Conservation (phyloP, 2,888 invertebrate species). For the Lithosia quadra region DNA sequence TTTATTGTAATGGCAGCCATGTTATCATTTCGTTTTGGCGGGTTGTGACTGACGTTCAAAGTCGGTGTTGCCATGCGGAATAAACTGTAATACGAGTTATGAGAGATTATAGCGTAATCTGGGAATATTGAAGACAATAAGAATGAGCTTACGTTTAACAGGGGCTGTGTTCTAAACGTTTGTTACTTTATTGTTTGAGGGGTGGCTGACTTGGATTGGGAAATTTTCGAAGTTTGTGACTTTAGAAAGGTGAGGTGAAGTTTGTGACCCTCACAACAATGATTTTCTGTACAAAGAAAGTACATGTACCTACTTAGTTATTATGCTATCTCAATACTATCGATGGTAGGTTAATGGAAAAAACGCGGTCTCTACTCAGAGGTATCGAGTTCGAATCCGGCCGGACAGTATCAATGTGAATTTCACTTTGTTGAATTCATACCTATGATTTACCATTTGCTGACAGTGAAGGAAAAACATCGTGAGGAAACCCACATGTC, state of each 20-base stretch:
- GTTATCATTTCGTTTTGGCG: conserved; percentile 86
- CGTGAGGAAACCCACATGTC: no score
- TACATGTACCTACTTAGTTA: background rate
- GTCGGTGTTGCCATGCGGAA: conserved; percentile 86
- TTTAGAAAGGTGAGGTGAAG: conserved; percentile 7
- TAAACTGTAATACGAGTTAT: conserved; percentile 85
- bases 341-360: no score
- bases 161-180: conserved; percentile 44
- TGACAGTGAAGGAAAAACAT: no score
- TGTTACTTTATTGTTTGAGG: conserved; percentile 64
- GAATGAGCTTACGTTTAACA: conserved; percentile 75
- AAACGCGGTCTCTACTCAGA: no score
- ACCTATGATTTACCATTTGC: no score
- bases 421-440: no score
- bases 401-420: no score
- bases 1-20: conserved; percentile 53
- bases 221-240: conserved; percentile 16
- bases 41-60: conserved; percentile 82
- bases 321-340: background rate
- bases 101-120: conserved; percentile 85
- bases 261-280: background rate
- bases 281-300: background rate
- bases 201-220: conserved; percentile 25
- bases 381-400: no score
- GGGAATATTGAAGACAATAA: conserved; percentile 87